Percentiles rank a stretch among this genome's conserved stretches.
phyloP scores from a whole-genome alignment of 2,797 vertebrate genomes.

The Acanthiza pusilla region DNA sequence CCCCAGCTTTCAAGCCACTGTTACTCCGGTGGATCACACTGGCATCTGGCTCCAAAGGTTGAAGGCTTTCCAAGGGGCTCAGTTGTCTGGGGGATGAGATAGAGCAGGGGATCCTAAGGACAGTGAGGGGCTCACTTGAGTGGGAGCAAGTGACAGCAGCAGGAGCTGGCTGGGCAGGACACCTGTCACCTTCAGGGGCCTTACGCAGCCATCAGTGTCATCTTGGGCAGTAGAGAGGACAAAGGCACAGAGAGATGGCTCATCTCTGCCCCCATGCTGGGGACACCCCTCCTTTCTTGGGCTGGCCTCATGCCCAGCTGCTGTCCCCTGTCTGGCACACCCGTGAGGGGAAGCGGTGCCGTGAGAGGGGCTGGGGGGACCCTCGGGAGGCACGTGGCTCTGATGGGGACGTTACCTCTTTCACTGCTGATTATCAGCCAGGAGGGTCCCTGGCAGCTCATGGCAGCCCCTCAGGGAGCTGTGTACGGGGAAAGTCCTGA shows the following conservation, averaged over 20 bases:
- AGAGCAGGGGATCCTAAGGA: background rate
- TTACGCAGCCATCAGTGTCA: background rate
- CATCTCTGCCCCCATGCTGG: accelerated
- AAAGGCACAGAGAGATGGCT: background rate
- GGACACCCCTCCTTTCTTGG: accelerated
- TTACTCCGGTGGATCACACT: background rate
- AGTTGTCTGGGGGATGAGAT: background rate
- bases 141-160: background rate
- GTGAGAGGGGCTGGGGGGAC: background rate
- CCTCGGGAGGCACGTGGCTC: accelerated
- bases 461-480: accelerated
- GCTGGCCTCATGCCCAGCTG: background rate
- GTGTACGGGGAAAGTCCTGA: accelerated
- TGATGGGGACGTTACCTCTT: accelerated
- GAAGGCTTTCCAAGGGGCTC: background rate
- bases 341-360: background rate
- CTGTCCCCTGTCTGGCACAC: background rate
- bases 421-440: background rate
- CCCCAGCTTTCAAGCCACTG: accelerated
- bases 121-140: accelerated
- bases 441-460: background rate
- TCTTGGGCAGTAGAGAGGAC: background rate
- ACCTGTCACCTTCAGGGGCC: background rate
- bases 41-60: background rate
- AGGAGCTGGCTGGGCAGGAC: background rate